phyloP scores from a whole-genome alignment of 2,888 invertebrate species.

The Subacronicta megacephala region DNA sequence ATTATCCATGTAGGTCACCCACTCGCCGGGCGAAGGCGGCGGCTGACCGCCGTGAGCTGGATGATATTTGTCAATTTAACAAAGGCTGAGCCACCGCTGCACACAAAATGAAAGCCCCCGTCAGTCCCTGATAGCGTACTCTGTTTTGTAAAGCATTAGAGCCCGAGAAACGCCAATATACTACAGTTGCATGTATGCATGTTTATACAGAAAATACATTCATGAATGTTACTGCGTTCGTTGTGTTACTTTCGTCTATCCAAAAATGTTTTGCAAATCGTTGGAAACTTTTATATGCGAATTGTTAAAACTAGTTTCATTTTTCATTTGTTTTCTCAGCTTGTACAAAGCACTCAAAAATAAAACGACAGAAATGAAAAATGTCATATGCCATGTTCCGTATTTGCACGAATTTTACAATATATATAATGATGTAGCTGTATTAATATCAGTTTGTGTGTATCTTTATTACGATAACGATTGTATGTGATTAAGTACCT shows the following conservation, averaged over 20 bases:
- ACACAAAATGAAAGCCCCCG: constrained; percentile 2
- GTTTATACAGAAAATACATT: background rate
- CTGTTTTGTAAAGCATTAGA: background rate
- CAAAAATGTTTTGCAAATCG: background rate
- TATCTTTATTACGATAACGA: constrained; percentile 30
- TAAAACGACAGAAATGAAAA: too few relatives aligned
- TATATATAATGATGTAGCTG: background rate
- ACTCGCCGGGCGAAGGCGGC: background rate
- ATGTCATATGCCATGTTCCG: too few relatives aligned
- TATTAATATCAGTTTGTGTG: background rate
- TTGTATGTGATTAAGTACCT: constrained; percentile 40
- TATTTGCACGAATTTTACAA: too few relatives aligned
- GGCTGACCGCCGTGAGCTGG: background rate
- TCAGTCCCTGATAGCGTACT: background rate
- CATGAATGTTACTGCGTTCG: background rate
- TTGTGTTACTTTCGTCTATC: background rate
- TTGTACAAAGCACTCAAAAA: too few relatives aligned
- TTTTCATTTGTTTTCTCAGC: too few relatives aligned
- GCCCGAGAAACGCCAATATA: background rate
- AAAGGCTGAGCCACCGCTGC: background rate
- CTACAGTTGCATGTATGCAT: background rate
- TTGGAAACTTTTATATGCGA: constrained; percentile 12
- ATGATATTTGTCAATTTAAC: constrained; percentile 7
- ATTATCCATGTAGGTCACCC: constrained; percentile 37
- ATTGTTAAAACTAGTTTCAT: background rate